phyloP scores from a whole-genome alignment of 2,113 vertebrate genomes.

The Cavia aperea region DNA sequence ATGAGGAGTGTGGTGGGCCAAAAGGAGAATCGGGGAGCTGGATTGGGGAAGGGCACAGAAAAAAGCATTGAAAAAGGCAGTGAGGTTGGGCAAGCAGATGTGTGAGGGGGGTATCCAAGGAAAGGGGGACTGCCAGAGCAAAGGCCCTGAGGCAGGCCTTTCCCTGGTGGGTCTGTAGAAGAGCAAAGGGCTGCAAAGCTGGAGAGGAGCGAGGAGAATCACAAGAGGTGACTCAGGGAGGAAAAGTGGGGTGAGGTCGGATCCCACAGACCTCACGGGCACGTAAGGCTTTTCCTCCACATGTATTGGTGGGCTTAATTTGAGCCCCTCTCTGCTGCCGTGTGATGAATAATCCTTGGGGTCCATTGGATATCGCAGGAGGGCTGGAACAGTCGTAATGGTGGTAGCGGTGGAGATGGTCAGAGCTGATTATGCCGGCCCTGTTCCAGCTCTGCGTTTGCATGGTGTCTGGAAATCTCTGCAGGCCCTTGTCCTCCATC shows the following conservation, averaged over 20 bases:
- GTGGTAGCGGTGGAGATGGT: rapidly evolving
- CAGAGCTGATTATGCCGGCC: neutral
- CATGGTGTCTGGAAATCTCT: neutral
- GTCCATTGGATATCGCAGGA: neutral
- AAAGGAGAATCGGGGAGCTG: neutral
- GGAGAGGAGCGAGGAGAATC: neutral
- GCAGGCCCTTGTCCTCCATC: neutral
- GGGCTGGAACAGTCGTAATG: rapidly evolving
- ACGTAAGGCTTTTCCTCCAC: neutral
- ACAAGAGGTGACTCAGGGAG: neutral
- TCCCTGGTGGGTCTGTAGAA: neutral
- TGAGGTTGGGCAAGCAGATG: neutral
- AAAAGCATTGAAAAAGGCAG: rapidly evolving
- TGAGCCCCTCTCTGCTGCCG: neutral
- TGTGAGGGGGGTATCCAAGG: neutral
- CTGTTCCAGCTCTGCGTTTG: neutral
- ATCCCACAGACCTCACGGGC: neutral
- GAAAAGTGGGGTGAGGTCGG: neutral
- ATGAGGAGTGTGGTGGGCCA: neutral
- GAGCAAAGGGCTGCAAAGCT: neutral
- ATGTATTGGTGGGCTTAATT: neutral
- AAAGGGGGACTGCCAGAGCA: neutral
- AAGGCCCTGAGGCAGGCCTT: neutral
- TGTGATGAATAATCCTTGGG: neutral
- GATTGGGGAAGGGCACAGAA: rapidly evolving